phyloP scores from a whole-genome alignment of 2,888 invertebrate species.

The Drosophila picticornis region DNA sequence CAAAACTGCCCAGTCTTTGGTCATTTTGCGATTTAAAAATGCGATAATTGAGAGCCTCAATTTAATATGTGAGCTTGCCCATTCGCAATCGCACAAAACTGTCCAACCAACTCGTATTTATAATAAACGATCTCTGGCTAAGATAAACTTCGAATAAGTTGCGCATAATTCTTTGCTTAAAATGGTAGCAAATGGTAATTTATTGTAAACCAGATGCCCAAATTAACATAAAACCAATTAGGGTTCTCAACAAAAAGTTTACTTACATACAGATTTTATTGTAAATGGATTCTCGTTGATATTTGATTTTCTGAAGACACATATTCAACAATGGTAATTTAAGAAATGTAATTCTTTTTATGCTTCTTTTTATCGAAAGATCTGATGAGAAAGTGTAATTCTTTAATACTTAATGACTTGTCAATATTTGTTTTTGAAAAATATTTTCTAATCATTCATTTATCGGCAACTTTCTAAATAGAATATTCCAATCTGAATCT shows the following conservation, averaged over 20 bases:
- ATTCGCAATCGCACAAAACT: slow-evolving; percentile 12
- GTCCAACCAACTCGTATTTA: slow-evolving; percentile 9
- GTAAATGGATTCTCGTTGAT: not conserved
- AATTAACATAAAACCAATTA: slow-evolving; percentile 13
- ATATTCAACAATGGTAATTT: not conserved
- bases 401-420: not conserved
- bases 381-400: not conserved
- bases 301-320: not conserved
- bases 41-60: slow-evolving; percentile 47
- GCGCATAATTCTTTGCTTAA: slow-evolving; percentile 22
- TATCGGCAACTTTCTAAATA: slow-evolving; percentile 21
- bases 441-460: slow-evolving; percentile 4
- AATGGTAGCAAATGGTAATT: slow-evolving; percentile 22
- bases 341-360: not conserved
- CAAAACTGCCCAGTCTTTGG: slow-evolving; percentile 25
- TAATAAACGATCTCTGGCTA: slow-evolving; percentile 32
- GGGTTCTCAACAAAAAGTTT: not conserved
- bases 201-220: slow-evolving; percentile 1
- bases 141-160: slow-evolving; percentile 12
- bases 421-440: not conserved
- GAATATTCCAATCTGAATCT: slow-evolving; percentile 4
- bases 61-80: slow-evolving; percentile 24
- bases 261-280: not conserved
- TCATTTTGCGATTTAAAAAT: slow-evolving; percentile 38
- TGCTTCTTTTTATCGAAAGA: not conserved